phyloP scores from a whole-genome alignment of 2,888 invertebrate species.

The Cephus nigrinus region DNA sequence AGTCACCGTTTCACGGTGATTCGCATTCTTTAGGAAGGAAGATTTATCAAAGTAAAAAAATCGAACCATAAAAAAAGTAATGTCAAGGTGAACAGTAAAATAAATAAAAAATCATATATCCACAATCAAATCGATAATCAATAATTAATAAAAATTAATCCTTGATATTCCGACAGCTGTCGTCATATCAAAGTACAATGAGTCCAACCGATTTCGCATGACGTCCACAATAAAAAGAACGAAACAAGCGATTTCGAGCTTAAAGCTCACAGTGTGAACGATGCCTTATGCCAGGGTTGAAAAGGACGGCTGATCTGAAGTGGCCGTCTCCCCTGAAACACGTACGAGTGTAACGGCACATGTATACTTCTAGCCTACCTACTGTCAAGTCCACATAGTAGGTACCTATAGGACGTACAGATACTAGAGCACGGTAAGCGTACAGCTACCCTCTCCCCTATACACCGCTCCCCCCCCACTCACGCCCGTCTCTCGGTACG shows the following conservation, averaged over 20 bases:
- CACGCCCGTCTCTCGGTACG: not conserved
- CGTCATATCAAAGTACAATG: not conserved
- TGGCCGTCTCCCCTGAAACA: constrained; percentile 11
- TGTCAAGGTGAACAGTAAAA: not conserved
- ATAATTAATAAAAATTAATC: not conserved
- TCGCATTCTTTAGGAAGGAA: not conserved
- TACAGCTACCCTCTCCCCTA: not conserved
- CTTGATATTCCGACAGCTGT: not conserved
- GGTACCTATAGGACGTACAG: not conserved
- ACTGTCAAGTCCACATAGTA: constrained; percentile 4
- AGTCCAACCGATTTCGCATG: not conserved
- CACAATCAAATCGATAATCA: not conserved
- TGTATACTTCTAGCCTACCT: not conserved
- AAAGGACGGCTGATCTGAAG: constrained; percentile 12
- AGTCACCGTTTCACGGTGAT: not conserved
- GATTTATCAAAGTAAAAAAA: not conserved
- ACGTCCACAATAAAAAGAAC: not conserved
- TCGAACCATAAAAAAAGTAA: not conserved
- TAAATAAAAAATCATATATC: not conserved
- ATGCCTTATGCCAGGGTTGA: constrained; percentile 4
- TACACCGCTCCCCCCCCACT: not conserved
- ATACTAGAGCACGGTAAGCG: not conserved
- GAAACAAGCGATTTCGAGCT: not conserved
- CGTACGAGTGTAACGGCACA: not conserved
- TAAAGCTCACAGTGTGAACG: not conserved